phyloP scores from a whole-genome alignment of 2,113 vertebrate species.

The Hyaena hyaena region DNA sequence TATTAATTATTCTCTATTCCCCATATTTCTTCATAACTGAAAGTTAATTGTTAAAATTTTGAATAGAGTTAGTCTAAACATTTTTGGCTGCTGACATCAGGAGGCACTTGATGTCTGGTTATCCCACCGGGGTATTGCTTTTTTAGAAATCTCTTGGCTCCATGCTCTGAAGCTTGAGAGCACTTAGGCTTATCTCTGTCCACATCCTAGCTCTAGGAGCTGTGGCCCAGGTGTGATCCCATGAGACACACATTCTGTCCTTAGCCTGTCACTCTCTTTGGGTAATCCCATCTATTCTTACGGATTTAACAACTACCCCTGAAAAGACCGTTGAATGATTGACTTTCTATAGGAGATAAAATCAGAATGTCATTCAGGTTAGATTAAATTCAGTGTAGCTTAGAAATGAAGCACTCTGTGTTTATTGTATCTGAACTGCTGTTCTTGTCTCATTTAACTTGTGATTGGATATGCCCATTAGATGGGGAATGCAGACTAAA shows the following conservation, averaged over 20 bases:
- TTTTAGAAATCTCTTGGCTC: not conserved
- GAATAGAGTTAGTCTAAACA: not conserved
- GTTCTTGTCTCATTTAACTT: not conserved
- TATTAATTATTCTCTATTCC: not conserved
- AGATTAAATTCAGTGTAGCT: constrained; percentile 53
- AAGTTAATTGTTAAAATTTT: not conserved
- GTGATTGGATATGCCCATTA: constrained; percentile 1
- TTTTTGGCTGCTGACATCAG: not conserved
- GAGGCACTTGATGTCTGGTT: too few species aligned
- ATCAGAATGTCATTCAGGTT: constrained; percentile 25
- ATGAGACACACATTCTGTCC: not conserved
- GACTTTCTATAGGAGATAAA: constrained; percentile 53
- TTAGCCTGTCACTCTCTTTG: not conserved
- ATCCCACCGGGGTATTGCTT: too few species aligned
- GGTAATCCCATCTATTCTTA: not conserved
- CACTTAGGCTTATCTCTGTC: not conserved
- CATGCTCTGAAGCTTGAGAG: not conserved
- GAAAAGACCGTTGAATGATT: constrained; percentile 3
- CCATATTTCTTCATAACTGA: not conserved
- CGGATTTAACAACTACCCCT: not conserved
- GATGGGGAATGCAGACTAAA: constrained; percentile 53
- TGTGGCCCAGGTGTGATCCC: not conserved
- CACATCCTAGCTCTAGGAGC: not conserved
- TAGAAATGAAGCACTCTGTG: constrained; percentile 32
- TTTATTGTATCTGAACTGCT: constrained; percentile 40